Base-by-base conservation (phyloP, 2,797 vertebrate species). In the Spinus olivaceus region DNA sequence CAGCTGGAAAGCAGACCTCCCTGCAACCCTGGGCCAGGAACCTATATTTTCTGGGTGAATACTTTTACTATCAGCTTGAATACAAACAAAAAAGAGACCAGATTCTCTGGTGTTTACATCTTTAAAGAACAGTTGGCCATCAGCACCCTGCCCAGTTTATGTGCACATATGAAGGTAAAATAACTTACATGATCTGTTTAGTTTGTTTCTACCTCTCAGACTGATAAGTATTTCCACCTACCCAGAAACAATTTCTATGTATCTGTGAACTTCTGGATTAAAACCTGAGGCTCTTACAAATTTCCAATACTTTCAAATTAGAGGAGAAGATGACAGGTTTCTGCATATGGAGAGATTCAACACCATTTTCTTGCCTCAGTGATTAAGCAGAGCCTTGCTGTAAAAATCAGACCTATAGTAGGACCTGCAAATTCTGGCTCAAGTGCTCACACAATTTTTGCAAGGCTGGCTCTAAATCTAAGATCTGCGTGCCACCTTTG, bases 71-170 rank as follows among this genome's bases (percentile, higher is more conserved):
- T 63, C 30, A 64, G 82, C 42, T 81, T 74, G 69, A 90, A 81
- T 23, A 61, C 70, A 87, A 91, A 94, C 76, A 92, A 92, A 39
- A 41, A 44, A 32, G 37, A 90, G 57, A 93, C 61, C 73, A 79
- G 92, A 88, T 65, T 90, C 77, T 73, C 72, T 7, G 1, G 12
- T 90, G 77, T 89, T 94, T 93, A 88, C 50, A 42, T 81, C 51
- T 81, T 39, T 24, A 77, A 86, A 61, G 42, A 84, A 50, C 18
- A 61, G 39, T 17, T 33, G 89, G 51, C 37, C 16, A 8, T 39
- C 76, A 88, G 83, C 44, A 72, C 50, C 54, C 53, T 20, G 23
- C 16, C 70, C 32, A 47, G 28, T 39, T 80, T 56, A n/a, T 3
- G 0, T 22, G 27, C 56, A n/a, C 22, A 6, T 24, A 24, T 6